Conservation (phyloP, 2,113 vertebrate genomes). For the Motacilla alba region DNA sequence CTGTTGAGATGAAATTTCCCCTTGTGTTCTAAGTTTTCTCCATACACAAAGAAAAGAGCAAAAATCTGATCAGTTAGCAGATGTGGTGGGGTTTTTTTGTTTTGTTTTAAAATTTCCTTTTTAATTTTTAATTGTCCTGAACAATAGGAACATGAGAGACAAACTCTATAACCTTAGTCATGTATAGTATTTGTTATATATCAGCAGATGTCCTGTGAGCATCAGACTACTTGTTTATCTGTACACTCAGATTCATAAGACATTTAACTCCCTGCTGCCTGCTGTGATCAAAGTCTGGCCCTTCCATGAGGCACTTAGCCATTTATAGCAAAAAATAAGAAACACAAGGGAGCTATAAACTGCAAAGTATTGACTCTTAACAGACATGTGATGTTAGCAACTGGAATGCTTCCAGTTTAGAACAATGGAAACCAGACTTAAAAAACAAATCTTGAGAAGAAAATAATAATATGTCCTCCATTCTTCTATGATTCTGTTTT, state of each 20-base stretch:
- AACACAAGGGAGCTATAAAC: background rate
- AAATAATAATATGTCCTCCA: background rate
- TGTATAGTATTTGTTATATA: background rate
- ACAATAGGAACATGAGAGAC: background rate
- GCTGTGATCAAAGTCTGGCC: background rate
- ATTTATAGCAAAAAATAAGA: background rate
- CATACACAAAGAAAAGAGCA: background rate
- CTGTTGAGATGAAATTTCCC: background rate
- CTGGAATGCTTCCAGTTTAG: background rate
- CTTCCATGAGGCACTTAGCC: background rate
- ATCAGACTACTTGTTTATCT: background rate
- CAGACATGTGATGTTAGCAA: background rate
- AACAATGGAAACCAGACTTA: background rate
- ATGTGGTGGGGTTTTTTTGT: accelerated
- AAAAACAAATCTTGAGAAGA: background rate
- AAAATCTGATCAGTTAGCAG: background rate
- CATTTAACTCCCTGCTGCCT: background rate
- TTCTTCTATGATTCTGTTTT: background rate
- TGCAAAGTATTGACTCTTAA: background rate
- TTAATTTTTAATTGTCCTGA: background rate
- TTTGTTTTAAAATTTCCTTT: background rate
- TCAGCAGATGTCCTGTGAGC: background rate
- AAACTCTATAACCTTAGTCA: background rate
- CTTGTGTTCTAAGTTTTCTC: background rate
- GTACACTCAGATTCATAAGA: background rate